These are phyloP conservation scores for Syrmaticus mikado DNA, from an alignment of 2,113 vertebrate species.

Conservation along the genomic window DNA sequence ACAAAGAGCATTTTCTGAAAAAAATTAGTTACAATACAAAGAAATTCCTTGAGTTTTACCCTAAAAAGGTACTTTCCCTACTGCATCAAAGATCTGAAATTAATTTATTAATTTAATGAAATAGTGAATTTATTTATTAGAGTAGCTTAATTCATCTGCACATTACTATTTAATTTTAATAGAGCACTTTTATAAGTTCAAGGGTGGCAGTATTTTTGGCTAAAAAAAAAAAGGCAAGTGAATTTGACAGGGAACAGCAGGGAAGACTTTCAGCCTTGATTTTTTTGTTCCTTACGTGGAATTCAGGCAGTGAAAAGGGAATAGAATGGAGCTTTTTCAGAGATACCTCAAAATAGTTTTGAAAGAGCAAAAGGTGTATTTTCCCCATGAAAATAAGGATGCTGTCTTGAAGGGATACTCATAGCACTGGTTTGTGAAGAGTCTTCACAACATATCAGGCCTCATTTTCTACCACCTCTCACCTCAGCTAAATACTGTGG, in stretches of 20 bases:
- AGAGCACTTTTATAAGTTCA: background rate
- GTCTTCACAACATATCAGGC: background rate
- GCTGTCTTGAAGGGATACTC: background rate
- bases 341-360: background rate
- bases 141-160: background rate
- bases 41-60: background rate
- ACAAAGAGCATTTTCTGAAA: background rate
- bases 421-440: background rate
- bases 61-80: background rate
- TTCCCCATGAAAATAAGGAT: background rate
- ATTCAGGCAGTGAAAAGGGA: background rate
- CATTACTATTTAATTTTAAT: background rate
- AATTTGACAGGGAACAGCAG: background rate
- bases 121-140: background rate
- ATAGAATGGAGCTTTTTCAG: background rate
- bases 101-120: background rate
- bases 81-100: background rate
- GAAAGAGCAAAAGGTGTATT: background rate
- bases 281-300: background rate
- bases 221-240: background rate
- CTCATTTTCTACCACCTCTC: background rate
- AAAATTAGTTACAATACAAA: background rate
- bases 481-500: rapidly evolving
- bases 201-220: background rate
- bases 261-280: background rate